A percentile compares a stretch with the other conserved stretches of the same genome.
Evolutionary conservation across 2,797 vertebrate species (phyloP).

Genomic region (Protosalanx chinensis): DNA sequence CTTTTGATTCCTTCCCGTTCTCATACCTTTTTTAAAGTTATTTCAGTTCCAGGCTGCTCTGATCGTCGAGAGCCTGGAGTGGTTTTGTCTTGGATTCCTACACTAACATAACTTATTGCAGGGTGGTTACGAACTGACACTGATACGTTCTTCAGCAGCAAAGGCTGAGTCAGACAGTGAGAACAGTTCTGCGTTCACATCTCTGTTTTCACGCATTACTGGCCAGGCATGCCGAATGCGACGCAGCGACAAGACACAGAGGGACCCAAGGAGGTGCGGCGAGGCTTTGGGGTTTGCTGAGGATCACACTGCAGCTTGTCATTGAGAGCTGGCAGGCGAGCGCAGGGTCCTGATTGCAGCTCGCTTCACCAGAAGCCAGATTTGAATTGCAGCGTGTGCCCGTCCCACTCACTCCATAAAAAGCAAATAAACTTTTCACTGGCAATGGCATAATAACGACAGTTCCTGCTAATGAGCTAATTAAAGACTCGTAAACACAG

Average conservation of each 20-base stretch:
- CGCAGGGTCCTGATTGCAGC: slow-evolving; percentile 50
- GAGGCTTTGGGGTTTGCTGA: slow-evolving; percentile 14
- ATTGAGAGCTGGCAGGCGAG: slow-evolving; percentile 26
- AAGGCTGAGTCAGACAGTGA: too few species aligned
- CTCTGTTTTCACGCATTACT: background rate
- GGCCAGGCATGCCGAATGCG: background rate
- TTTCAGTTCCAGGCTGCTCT: too few species aligned
- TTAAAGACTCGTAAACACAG: slow-evolving; percentile 67
- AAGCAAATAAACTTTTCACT: slow-evolving; percentile 70
- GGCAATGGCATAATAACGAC: slow-evolving; percentile 67
- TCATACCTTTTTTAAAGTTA: too few species aligned
- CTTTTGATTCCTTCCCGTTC: too few species aligned
- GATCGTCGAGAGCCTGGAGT: too few species aligned
- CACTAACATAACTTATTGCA: too few species aligned
- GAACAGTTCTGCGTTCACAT: background rate
- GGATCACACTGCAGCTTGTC: background rate
- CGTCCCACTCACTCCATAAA: slow-evolving; percentile 65
- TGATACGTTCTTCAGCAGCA: too few species aligned
- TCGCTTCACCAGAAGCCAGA: slow-evolving; percentile 60
- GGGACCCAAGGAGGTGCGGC: background rate
- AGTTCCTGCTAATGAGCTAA: slow-evolving; percentile 67
- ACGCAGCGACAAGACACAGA: background rate
- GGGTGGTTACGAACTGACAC: too few species aligned
- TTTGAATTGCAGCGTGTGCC: slow-evolving; percentile 64
- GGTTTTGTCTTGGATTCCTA: too few species aligned